Evolutionary conservation across 1,140 invertebrate species (phyloP), one percentile per base, ranked within the genome.

Genomic region (Sinonovacula constricta): DNA sequence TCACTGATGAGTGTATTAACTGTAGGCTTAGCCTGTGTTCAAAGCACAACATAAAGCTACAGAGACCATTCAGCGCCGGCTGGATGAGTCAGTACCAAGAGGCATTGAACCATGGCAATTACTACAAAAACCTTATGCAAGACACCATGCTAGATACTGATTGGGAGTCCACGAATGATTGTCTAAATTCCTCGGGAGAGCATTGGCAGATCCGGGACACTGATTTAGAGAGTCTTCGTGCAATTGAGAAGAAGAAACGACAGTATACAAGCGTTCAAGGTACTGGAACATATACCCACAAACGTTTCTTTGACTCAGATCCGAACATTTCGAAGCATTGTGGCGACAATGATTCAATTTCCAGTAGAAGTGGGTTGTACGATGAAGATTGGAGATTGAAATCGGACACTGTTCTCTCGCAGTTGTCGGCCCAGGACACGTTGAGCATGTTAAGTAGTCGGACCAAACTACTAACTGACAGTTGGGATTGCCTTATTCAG

Each of bases 11-110:
- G 18, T 87, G 86, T 63, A 87, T 87, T n/a, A 87, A 87, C 66
- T 87, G 86, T 77, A 83, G 81, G 75, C 71, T 87, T 15, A 87
- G 86, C 68, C 45, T 86, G 18, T 87, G 86, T 75, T 81, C 80
- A 22, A 87, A 87, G 65, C 86, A 87, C 57, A 83, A 66, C 56
- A 72, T 80, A 18, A 80, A 81, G 34, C 60, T 80, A 45, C 81
- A 86, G 60, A 62, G 83, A 49, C 84, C 85, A n/a, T 86, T 85
- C 70, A 84, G 78, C 69, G 78, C 81, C 28, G 83, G 80, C 24
- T 86, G 83, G 86, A 63, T 83, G 12, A 79, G 70, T 5, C 86
- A 87, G 74, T 86, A 85, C 74, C 82, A 84, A 28, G 70, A 80
- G 22, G 83, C 84, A 22, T 24, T 85, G 0, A 59, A 78, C 53